These are phyloP conservation scores for Picus viridis DNA, from an alignment of 2,797 vertebrate species.

Conservation along the genomic window DNA sequence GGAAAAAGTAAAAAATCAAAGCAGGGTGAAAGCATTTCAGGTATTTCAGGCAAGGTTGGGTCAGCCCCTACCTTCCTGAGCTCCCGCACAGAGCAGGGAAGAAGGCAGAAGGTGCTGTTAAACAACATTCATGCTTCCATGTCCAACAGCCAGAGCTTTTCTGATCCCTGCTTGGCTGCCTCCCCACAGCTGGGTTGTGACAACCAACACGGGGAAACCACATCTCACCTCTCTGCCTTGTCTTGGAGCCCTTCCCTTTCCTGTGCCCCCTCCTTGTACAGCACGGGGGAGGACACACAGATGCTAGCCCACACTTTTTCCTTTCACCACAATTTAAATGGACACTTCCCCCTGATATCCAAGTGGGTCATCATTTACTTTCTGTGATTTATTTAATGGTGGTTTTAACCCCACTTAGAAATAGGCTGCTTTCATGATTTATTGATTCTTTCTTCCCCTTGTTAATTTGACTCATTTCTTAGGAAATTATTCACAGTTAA, in stretches of 20 bases:
- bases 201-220: background rate
- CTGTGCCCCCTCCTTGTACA: background rate
- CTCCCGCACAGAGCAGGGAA: background rate
- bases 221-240: background rate
- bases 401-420: constrained; percentile 83
- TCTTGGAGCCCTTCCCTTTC: background rate
- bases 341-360: background rate
- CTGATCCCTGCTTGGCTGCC: background rate
- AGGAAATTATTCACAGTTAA: constrained; percentile 83
- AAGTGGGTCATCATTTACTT: constrained; percentile 48
- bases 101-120: constrained; percentile 33
- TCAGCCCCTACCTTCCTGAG: constrained; percentile 17
- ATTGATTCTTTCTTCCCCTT: constrained; percentile 78
- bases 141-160: background rate
- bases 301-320: background rate
- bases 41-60: background rate
- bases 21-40: constrained; percentile 23
- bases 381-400: constrained; percentile 79
- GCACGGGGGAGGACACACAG: background rate
- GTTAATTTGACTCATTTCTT: constrained; percentile 83
- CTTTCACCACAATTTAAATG: constrained; percentile 47
- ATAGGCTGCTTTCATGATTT: constrained; percentile 78
- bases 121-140: background rate
- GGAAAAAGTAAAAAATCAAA: background rate
- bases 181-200: background rate